phyloP scores from a whole-genome alignment of 2,888 invertebrate genomes.

The Aphrophora alni region DNA sequence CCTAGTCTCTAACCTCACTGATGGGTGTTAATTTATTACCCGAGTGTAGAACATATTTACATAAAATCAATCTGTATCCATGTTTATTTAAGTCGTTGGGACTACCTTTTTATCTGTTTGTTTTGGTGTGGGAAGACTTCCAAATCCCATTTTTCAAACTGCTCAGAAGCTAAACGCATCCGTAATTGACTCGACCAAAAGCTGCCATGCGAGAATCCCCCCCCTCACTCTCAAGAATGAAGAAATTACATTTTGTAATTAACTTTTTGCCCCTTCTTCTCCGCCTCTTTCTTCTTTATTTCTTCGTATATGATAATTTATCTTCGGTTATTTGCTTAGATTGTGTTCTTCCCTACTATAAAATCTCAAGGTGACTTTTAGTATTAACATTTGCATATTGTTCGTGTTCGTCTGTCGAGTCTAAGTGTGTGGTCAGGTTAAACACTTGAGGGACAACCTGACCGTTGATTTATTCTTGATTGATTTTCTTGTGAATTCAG shows the following conservation, averaged over 20 bases:
- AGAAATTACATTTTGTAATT: conserved; percentile 9
- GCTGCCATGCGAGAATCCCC: neutral
- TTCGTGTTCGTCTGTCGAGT: neutral
- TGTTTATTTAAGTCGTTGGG: neutral
- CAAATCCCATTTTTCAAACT: neutral
- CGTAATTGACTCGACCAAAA: neutral
- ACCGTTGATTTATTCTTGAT: too few relatives aligned
- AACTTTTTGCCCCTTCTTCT: neutral
- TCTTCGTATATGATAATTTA: conserved; percentile 9
- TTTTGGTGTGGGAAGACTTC: conserved; percentile 9
- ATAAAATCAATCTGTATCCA: neutral
- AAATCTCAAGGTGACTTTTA: neutral
- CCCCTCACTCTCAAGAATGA: neutral
- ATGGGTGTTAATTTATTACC: conserved; percentile 5
- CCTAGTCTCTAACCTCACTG: neutral
- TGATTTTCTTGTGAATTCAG: too few relatives aligned
- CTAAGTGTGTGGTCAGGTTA: neutral
- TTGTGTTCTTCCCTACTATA: neutral
- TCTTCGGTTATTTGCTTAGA: conserved; percentile 6
- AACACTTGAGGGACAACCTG: too few relatives aligned
- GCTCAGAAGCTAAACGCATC: neutral
- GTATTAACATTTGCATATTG: neutral
- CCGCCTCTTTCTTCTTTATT: neutral
- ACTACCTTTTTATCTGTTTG: neutral
- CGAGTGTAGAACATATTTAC: neutral